Percentiles rank a stretch among this genome's conserved stretches.
Evolutionary conservation across 2,888 invertebrate genomes (phyloP).

Genomic region (Leucophenga maculata): DNA sequence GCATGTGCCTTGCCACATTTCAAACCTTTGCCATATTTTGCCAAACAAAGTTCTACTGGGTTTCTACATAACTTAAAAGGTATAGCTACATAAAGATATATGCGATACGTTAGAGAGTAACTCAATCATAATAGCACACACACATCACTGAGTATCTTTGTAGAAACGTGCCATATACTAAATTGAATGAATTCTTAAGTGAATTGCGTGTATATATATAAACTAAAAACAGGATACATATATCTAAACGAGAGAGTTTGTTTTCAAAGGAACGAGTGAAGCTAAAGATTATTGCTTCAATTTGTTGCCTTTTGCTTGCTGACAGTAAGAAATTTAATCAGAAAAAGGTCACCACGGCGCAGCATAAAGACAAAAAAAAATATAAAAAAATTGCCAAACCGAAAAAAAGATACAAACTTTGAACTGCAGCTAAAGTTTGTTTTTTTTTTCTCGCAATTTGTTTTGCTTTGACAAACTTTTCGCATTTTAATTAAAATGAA

Average conservation of each 20-base stretch:
- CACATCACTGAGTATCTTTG: slow-evolving; percentile 33
- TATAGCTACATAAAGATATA: too few species aligned
- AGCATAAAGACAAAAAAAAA: not conserved
- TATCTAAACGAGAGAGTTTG: too few species aligned
- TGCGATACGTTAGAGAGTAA: slow-evolving; percentile 38
- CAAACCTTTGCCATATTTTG: too few species aligned
- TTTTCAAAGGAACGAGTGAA: not conserved
- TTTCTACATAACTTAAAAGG: too few species aligned
- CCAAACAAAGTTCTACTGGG: too few species aligned
- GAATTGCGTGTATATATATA: slow-evolving; percentile 44
- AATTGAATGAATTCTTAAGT: slow-evolving; percentile 63
- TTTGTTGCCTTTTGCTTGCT: too few species aligned
- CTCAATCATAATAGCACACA: slow-evolving; percentile 60
- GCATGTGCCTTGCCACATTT: too few species aligned
- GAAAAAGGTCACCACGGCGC: not conserved
- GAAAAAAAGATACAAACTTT: too few species aligned
- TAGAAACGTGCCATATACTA: slow-evolving; percentile 53
- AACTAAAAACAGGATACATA: too few species aligned
- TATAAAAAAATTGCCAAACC: too few species aligned
- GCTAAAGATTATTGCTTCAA: slow-evolving; percentile 9
- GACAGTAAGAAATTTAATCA: slow-evolving; percentile 5
- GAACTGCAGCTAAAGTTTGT: too few species aligned
- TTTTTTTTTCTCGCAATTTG: not conserved
- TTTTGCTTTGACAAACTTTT: not conserved
- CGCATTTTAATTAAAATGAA: not conserved